These are phyloP conservation scores for Parelbella ahira DNA, from an alignment of 2,888 invertebrate genomes.

Conservation along the genomic window DNA sequence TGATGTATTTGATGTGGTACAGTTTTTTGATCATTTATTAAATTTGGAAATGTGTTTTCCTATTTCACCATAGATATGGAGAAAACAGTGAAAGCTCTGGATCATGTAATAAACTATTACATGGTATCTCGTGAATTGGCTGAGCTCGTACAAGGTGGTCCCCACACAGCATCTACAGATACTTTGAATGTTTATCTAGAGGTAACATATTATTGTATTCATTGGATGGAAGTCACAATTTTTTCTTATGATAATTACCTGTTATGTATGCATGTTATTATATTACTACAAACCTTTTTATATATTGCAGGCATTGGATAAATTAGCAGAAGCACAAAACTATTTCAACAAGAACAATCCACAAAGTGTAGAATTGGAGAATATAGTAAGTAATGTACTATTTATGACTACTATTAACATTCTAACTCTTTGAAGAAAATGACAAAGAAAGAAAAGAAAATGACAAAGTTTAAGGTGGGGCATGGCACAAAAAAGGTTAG, in stretches of 20 bases:
- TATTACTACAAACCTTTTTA: too few species aligned
- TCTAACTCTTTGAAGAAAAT: too few species aligned
- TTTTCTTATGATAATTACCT: too few species aligned
- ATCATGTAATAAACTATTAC: conserved; percentile 97
- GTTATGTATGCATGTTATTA: too few species aligned
- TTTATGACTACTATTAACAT: too few species aligned
- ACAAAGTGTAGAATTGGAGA: conserved; percentile 95
- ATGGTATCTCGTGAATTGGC: conserved; percentile 96
- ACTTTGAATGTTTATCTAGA: conserved; percentile 73
- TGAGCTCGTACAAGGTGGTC: conserved; percentile 91
- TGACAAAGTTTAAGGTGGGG: too few species aligned
- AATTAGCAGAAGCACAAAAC: conserved; percentile 90
- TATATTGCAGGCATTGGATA: conserved; percentile 90
- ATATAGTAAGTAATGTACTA: conserved; percentile 85
- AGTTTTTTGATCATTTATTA: neutral
- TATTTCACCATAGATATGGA: conserved; percentile 88
- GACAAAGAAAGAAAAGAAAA: too few species aligned
- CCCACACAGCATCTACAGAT: conserved; percentile 82
- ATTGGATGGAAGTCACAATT: too few species aligned
- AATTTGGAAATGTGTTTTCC: too few species aligned
- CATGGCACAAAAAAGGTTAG: too few species aligned
- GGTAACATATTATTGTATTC: too few species aligned
- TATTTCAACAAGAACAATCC: conserved; percentile 97
- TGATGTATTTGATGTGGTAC: too few species aligned
- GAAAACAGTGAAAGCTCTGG: conserved; percentile 90